These are phyloP conservation scores for Hetaerina americana DNA, from an alignment of 1,140 invertebrate genomes.

Conservation along the genomic window DNA sequence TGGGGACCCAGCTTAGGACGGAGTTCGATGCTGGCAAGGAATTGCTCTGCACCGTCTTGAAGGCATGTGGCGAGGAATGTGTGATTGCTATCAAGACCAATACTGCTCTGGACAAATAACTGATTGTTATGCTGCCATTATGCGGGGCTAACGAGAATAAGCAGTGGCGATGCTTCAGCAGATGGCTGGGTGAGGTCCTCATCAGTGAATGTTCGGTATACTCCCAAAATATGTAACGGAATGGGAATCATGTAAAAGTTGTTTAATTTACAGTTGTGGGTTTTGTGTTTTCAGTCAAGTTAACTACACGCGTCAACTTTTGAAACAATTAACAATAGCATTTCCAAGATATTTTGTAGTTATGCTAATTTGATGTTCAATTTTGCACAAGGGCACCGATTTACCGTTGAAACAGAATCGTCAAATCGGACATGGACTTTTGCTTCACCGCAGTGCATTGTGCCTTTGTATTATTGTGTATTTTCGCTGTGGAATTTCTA, in stretches of 20 bases:
- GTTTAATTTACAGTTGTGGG: not conserved
- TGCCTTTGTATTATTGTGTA: not conserved
- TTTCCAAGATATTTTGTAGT: not conserved
- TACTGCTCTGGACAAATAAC: constrained; percentile 83
- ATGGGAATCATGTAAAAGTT: not conserved
- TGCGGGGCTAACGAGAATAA: not conserved
- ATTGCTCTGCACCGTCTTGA: constrained; percentile 79
- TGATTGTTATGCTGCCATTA: not conserved
- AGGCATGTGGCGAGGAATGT: constrained; percentile 82
- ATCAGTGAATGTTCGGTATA: not conserved
- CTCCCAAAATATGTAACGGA: not conserved
- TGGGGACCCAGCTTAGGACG: constrained; percentile 61
- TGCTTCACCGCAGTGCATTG: not conserved
- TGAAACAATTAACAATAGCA: not conserved
- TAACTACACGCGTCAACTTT: not conserved
- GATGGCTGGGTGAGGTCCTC: not conserved
- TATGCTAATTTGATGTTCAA: not conserved
- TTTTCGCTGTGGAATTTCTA: not conserved
- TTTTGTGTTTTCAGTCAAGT: not conserved
- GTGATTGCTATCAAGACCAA: constrained; percentile 90
- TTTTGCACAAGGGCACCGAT: not conserved
- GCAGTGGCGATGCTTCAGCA: not conserved
- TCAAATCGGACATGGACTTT: not conserved
- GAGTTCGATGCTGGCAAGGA: constrained; percentile 77
- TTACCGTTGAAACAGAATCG: not conserved